Evolutionary conservation across 2,888 invertebrate species (phyloP), one percentile per base, ranked within the genome.

Genomic region (Liopterus haemorrhoidalis): DNA sequence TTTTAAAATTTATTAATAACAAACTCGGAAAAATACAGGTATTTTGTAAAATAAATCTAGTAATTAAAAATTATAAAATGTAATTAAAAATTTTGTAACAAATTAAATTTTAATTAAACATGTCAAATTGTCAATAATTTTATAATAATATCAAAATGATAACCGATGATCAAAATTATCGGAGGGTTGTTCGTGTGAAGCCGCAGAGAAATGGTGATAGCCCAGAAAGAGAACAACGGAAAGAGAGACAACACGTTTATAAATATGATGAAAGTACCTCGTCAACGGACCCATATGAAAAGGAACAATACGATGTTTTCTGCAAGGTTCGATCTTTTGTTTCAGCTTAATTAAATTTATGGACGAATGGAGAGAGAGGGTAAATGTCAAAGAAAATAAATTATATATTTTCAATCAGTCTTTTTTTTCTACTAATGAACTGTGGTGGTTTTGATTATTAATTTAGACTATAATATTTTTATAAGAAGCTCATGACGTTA

Each of bases 271-370:
- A 46, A 52, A 49, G 42, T 54, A 41, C 36, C 48, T 40, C n/a
- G n/a, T n/a, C n/a, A n/a, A n/a, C 41, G 43, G 44, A 56, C 49
- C 35, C 46, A 19, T 53, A 54, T 12, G 58, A 61, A 55, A 53
- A 56, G 28, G 62, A 62, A 51, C 50, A 55, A 28, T 63, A 59
- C 51, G 63, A 65, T 55, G 58, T 62, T 35, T 60, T 61, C 42
- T 63, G 63, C 50, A 67, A 67, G 67, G 66, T 67, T 59, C 60
- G 54, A 51, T 49, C 40, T 37, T 31, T 45, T 35, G 20, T 40
- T 41, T 35, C 35, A 22, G n/a, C n/a, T n/a, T n/a, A n/a, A n/a
- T n/a, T n/a, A n/a, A n/a, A n/a, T n/a, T n/a, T n/a, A n/a, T n/a
- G n/a, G n/a, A n/a, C n/a, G n/a, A n/a, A n/a, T n/a, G n/a, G n/a